A percentile compares a stretch with the other conserved stretches of the same genome.
Evolutionary conservation across 2,797 vertebrate species (phyloP).

Genomic region (Pseudomugil tenellus): DNA sequence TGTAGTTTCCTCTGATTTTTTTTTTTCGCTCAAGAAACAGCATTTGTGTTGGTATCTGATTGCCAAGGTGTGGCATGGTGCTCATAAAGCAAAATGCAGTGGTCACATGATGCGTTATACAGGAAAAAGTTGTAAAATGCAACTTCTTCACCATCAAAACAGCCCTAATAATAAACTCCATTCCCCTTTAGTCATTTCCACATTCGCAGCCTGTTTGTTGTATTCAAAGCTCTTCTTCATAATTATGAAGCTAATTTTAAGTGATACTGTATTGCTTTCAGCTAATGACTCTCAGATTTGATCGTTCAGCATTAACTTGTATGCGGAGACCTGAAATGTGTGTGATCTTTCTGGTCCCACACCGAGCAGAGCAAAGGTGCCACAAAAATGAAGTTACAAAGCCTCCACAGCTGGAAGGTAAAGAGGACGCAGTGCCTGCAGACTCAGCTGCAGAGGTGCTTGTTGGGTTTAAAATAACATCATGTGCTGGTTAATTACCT

Average conservation of each 20-base stretch:
- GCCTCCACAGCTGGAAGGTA: constrained; percentile 8
- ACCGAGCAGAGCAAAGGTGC: neutral
- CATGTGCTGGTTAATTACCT: constrained; percentile 28
- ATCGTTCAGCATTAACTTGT: neutral
- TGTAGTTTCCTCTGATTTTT: too few relatives aligned
- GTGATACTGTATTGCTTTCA: constrained; percentile 1
- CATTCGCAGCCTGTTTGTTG: too few relatives aligned
- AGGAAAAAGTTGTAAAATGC: too few relatives aligned
- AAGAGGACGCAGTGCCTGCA: constrained; percentile 1
- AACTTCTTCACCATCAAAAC: too few relatives aligned
- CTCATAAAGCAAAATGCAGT: too few relatives aligned
- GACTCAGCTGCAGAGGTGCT: neutral
- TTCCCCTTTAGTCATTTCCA: too few relatives aligned
- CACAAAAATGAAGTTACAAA: too few relatives aligned
- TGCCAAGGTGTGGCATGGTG: too few relatives aligned
- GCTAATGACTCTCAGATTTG: constrained; percentile 11
- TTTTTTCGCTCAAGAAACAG: too few relatives aligned
- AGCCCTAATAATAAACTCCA: too few relatives aligned
- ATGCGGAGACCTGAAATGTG: constrained; percentile 5
- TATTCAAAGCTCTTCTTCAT: neutral
- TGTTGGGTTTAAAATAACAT: constrained; percentile 29
- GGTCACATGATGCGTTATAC: too few relatives aligned
- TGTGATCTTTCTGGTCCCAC: constrained; percentile 5
- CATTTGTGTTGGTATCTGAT: too few relatives aligned
- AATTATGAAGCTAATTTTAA: constrained; percentile 17